Evolutionary conservation across 1,140 invertebrate species (phyloP), one percentile per base, ranked within the genome.

Genomic region (Aricia agestis): DNA sequence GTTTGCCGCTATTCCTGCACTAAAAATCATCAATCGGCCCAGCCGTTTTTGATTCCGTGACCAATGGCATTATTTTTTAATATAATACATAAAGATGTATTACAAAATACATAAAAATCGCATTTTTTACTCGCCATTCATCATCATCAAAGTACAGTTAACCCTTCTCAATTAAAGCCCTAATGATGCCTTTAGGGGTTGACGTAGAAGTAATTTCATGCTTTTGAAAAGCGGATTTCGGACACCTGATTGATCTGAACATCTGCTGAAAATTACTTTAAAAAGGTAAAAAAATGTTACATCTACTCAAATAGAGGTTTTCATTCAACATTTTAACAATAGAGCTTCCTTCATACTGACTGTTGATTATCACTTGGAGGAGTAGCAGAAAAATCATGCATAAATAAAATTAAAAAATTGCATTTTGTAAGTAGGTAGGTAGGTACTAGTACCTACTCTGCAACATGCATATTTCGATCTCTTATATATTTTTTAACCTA

Each of bases 211-310:
- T 85, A 87, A 90, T 91, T 91, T 91, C 84, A 91, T 81, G 87
- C 78, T 75, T 69, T 78, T 78, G 67, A 82, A 84, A 80, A 73
- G 58, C 25, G 68, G 75, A 78, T 82, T 82, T 73, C 74, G 78
- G 74, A 80, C 74, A 74, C 75, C 78, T 87, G 85, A 89, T 89
- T 82, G 76, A 90, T 90, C 85, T 17, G 76, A 84, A 85, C 89
- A 91, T 85, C 89, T 91, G 89, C 89, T 90, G 86, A 89, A 91
- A 91, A 89, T 90, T 84, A 83, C 84, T 87, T 89, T 78, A 82
- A 86, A 89, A 77, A 87, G 85, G 76, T 85, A 78, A 89, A 91
- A 91, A 87, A 82, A 76, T 78, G 79, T 81, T 74, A 78, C 80
- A 79, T 82, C 80, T 85, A 85, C 82, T 89, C 84, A 90, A 89